Conservation (phyloP, 2,888 invertebrate genomes). For the Hyppa rectilinea region DNA sequence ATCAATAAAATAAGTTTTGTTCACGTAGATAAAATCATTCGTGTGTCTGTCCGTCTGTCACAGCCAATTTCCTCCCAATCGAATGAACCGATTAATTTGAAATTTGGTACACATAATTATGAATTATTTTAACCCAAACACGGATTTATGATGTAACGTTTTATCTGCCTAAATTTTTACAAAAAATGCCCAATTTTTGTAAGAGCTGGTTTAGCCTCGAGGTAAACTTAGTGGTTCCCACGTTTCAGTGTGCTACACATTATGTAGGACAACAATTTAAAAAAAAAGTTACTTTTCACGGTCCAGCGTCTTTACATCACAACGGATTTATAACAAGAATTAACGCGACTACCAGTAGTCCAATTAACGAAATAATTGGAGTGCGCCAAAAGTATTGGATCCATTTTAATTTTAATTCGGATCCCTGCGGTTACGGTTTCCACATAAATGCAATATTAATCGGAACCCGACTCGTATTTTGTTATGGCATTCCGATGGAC, state of each 20-base stretch:
- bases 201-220: background rate
- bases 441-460: slow-evolving; percentile 27
- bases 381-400: slow-evolving; percentile 44
- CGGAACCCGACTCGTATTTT: slow-evolving; percentile 24
- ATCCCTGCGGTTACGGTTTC: slow-evolving; percentile 28
- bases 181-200: too few relatives aligned
- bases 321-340: slow-evolving; percentile 50
- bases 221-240: background rate
- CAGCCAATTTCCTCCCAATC: too few relatives aligned
- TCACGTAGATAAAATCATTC: too few relatives aligned
- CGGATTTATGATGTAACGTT: too few relatives aligned
- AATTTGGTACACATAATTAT: too few relatives aligned
- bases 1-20: too few relatives aligned
- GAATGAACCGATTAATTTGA: too few relatives aligned
- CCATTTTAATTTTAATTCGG: slow-evolving; percentile 58
- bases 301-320: slow-evolving; percentile 21
- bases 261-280: too few relatives aligned
- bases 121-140: too few relatives aligned
- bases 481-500: slow-evolving; percentile 15
- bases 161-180: background rate
- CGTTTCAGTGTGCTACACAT: background rate
- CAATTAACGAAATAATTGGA: slow-evolving; percentile 59
- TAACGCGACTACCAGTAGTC: slow-evolving; percentile 36
- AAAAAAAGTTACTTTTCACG: too few relatives aligned
- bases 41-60: too few relatives aligned